Evolutionary conservation across 2,888 invertebrate genomes (phyloP).

Genomic region (Carterocephalus palaemon): DNA sequence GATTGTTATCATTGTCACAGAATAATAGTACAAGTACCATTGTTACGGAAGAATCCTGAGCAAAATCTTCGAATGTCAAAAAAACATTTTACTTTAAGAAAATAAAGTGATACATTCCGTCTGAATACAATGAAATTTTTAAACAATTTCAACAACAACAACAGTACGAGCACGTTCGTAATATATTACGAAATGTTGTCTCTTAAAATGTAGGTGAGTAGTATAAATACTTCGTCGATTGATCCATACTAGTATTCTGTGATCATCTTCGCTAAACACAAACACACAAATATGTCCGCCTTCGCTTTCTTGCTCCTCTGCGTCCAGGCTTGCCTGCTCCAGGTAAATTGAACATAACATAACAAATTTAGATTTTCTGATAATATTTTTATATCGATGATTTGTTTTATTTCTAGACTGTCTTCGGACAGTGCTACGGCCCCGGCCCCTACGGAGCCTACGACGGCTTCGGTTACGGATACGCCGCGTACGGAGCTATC

Average conservation of each 20-base stretch:
- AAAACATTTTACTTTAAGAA: neutral
- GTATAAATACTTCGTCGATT: too few species aligned
- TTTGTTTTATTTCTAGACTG: constrained; percentile 27
- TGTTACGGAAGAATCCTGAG: too few species aligned
- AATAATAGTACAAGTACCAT: too few species aligned
- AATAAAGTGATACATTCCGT: neutral
- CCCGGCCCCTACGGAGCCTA: constrained; percentile 29
- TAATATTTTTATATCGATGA: neutral
- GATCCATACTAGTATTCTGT: too few species aligned
- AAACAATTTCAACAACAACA: too few species aligned
- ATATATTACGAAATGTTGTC: too few species aligned
- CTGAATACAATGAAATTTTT: too few species aligned
- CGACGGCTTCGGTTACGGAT: too few species aligned
- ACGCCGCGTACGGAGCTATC: constrained; percentile 30
- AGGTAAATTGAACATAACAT: constrained; percentile 36
- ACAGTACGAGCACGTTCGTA: neutral
- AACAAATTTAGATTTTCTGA: neutral
- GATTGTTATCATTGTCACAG: too few species aligned
- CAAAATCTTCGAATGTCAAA: neutral
- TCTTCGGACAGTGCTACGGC: constrained; percentile 23
- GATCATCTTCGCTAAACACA: constrained; percentile 20
- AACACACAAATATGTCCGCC: constrained; percentile 36
- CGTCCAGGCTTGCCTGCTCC: constrained; percentile 46
- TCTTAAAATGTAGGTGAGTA: too few species aligned
- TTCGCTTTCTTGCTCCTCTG: constrained; percentile 47